Conservation (phyloP, 2,797 vertebrate species). For the Phataginus tricuspis region DNA sequence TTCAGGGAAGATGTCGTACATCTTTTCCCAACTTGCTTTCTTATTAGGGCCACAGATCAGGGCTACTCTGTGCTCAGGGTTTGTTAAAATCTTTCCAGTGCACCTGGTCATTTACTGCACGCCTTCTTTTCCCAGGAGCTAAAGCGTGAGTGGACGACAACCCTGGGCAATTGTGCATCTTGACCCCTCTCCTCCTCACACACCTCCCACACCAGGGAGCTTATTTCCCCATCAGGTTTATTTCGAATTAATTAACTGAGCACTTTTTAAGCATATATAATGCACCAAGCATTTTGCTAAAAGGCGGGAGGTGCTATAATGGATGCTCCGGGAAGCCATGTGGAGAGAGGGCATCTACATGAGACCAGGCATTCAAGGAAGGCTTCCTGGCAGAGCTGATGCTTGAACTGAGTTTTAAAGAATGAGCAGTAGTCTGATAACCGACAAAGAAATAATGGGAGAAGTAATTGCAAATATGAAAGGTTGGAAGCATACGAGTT, state of each 20-base stretch:
- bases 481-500: not conserved
- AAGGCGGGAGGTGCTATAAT: not conserved
- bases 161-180: not conserved
- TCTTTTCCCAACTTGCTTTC: not conserved
- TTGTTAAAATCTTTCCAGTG: not conserved
- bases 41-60: not conserved
- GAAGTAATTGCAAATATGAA: not conserved
- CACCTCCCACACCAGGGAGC: not conserved
- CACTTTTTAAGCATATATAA: not conserved
- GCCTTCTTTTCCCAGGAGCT: not conserved
- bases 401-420: not conserved
- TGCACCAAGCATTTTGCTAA: not conserved
- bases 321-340: rapidly evolving
- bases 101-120: not conserved
- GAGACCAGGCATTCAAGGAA: not conserved
- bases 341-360: not conserved
- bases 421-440: not conserved
- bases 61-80: not conserved
- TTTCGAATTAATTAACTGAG: not conserved
- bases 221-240: not conserved
- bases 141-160: not conserved
- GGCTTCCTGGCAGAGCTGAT: not conserved
- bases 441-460: not conserved
- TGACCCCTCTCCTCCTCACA: not conserved
- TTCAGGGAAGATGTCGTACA: not conserved